phyloP scores from a whole-genome alignment of 2,113 vertebrate genomes.

The Mixornis gularis region DNA sequence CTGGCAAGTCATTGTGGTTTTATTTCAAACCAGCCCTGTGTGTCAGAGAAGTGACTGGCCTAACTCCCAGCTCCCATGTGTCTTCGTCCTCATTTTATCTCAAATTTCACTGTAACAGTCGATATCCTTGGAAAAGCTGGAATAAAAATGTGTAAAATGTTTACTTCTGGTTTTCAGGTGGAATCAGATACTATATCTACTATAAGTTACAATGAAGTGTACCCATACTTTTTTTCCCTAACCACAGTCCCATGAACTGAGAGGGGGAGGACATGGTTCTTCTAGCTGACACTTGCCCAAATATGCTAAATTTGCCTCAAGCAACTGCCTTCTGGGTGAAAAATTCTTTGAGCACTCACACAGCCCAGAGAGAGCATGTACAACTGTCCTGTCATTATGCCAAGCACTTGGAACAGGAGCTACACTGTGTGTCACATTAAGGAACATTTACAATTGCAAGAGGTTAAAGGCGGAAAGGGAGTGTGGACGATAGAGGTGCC shows the following conservation, averaged over 20 bases:
- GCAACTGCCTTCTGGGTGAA: not conserved
- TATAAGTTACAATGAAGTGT: not conserved
- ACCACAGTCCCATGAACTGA: not conserved
- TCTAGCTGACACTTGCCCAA: not conserved
- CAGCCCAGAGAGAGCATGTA: not conserved
- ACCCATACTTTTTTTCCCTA: not conserved
- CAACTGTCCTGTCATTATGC: not conserved
- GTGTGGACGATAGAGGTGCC: not conserved
- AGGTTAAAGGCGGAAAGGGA: constrained; percentile 25
- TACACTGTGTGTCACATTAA: not conserved
- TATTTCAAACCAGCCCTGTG: not conserved
- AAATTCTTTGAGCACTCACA: not conserved
- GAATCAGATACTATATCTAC: not conserved
- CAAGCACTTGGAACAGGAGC: not conserved
- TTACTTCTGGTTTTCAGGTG: not conserved
- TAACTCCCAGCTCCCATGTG: not conserved
- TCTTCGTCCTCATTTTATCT: not conserved
- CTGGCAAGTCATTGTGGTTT: not conserved
- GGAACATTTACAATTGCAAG: not conserved
- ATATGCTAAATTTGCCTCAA: not conserved
- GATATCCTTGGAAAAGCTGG: not conserved
- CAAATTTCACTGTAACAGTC: not conserved
- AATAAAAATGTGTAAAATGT: not conserved
- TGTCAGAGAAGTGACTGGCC: not conserved
- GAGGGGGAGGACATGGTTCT: not conserved